phyloP scores from a whole-genome alignment of 2,888 invertebrate species.

The Pasiphila rectangulata region DNA sequence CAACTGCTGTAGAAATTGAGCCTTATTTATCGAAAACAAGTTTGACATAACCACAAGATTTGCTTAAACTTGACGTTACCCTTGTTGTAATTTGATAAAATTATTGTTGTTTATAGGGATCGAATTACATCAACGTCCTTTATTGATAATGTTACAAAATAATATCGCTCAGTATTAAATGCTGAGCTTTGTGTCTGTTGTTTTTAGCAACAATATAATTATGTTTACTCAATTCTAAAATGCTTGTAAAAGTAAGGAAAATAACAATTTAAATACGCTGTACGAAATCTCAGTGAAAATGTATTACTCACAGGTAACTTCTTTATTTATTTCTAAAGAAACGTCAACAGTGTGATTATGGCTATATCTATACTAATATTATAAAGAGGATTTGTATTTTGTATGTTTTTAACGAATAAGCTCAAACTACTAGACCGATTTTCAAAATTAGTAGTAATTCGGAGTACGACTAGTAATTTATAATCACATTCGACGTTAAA shows the following conservation, averaged over 20 bases:
- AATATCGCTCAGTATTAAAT: constrained; percentile 2
- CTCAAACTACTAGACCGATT: too few relatives aligned
- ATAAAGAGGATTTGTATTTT: too few relatives aligned
- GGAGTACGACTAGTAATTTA: too few relatives aligned
- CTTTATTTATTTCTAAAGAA: neutral
- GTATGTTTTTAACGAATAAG: too few relatives aligned
- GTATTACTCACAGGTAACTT: constrained; percentile 15
- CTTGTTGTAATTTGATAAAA: constrained; percentile 9
- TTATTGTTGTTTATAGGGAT: constrained; percentile 19
- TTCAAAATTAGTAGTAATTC: too few relatives aligned
- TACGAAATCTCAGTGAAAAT: constrained; percentile 17
- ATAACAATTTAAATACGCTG: too few relatives aligned
- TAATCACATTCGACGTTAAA: too few relatives aligned
- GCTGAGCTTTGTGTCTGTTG: constrained; percentile 5
- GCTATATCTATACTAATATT: too few relatives aligned
- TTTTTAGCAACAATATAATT: too few relatives aligned
- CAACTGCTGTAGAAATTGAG: neutral
- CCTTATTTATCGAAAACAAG: neutral
- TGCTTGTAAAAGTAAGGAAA: too few relatives aligned
- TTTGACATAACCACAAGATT: neutral
- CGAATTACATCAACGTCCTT: constrained; percentile 4
- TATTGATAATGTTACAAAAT: constrained; percentile 11
- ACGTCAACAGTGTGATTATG: too few relatives aligned
- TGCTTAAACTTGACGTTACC: neutral
- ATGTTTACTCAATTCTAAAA: too few relatives aligned